Conservation (phyloP, 2,113 vertebrate genomes). For the Dicrurus megarhynchus region DNA sequence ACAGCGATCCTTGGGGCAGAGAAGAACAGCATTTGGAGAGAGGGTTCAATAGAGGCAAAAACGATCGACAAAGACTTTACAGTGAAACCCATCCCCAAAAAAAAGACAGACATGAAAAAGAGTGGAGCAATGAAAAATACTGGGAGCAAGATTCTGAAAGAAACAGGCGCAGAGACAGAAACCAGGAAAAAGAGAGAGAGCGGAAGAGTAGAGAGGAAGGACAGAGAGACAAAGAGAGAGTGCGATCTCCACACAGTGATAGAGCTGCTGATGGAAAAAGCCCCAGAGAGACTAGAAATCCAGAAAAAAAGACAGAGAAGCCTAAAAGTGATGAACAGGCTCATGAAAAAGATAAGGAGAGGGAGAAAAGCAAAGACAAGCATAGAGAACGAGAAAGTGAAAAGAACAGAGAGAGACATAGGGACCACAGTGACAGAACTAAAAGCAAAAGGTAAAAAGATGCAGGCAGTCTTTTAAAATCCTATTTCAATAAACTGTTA, state of each 20-base stretch:
- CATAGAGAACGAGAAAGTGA: constrained; percentile 72
- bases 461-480: constrained; percentile 48
- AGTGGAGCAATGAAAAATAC: constrained; percentile 72
- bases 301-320: constrained; percentile 82
- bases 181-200: constrained; percentile 77
- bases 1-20: constrained; percentile 88
- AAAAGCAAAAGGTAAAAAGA: constrained; percentile 81
- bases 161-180: constrained; percentile 77
- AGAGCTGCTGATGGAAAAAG: constrained; percentile 71
- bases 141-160: constrained; percentile 80
- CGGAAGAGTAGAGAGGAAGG: constrained; percentile 76
- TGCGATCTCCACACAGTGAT: constrained; percentile 70
- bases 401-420: constrained; percentile 81
- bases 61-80: constrained; percentile 82
- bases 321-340: constrained; percentile 82
- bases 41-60: constrained; percentile 77
- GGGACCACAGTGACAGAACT: constrained; percentile 84
- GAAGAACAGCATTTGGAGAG: constrained; percentile 77
- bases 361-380: constrained; percentile 75
- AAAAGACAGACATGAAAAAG: constrained; percentile 85
- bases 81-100: constrained; percentile 84
- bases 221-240: constrained; percentile 80
- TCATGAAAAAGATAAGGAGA: constrained; percentile 79
- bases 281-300: constrained; percentile 70
- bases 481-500: constrained; percentile 61